Percentiles rank a stretch among this genome's conserved stretches.
Conservation (phyloP, 1,140 invertebrate species). For the Sminthurides bifidus region DNA sequence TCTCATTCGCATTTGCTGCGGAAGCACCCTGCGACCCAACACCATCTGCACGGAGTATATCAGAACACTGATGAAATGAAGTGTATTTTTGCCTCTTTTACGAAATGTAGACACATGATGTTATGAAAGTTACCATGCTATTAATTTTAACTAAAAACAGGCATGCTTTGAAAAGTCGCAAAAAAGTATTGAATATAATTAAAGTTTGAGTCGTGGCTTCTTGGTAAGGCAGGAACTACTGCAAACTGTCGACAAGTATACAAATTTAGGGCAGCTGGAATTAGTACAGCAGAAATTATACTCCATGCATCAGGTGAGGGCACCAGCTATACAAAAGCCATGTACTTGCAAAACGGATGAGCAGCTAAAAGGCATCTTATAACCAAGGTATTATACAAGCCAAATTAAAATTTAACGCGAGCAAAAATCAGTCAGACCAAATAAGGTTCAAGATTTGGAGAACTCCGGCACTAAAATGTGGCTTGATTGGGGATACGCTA, state of each 20-base stretch:
- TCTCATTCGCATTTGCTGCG: conserved; percentile 4
- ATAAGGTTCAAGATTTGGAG: background rate
- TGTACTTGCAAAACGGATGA: background rate
- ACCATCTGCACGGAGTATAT: conserved; percentile 1
- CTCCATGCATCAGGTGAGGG: too few relatives aligned
- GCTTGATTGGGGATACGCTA: too few relatives aligned
- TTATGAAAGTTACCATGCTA: background rate
- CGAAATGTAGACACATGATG: conserved; percentile 8
- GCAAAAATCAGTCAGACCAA: background rate
- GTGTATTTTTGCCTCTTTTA: too few relatives aligned
- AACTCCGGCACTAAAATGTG: background rate
- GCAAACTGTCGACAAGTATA: background rate
- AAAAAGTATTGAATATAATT: too few relatives aligned
- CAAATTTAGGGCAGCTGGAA: background rate
- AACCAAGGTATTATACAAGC: background rate
- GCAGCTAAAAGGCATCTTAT: too few relatives aligned
- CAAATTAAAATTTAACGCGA: background rate
- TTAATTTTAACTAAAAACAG: too few relatives aligned
- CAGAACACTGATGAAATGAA: background rate
- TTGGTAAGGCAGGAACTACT: too few relatives aligned
- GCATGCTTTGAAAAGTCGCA: too few relatives aligned
- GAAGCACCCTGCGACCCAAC: conserved; percentile 4
- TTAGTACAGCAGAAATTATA: too few relatives aligned
- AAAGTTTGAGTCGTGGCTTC: too few relatives aligned
- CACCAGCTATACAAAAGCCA: too few relatives aligned